Evolutionary conservation across 1,140 invertebrate species (phyloP), one percentile per base, ranked within the genome.

Genomic region (Heterodera schachtii): DNA sequence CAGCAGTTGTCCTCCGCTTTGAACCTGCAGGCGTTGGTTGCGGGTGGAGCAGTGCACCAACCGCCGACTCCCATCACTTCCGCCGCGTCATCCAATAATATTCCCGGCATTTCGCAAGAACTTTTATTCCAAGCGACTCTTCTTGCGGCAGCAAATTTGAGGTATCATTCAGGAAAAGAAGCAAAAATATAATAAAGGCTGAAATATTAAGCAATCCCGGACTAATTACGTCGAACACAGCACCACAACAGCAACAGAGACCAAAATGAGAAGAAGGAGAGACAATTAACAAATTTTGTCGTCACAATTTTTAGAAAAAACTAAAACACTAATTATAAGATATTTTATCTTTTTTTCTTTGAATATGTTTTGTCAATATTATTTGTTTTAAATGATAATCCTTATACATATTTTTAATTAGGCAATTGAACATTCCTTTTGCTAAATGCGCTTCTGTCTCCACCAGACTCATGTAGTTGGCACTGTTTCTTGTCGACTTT

Each of bases 21-120:
- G 78, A 44, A 74, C 13, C 8, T 46, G 78, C 49, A 73, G 78
- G 67, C 67, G 78, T 46, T 73, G 13, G 67, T 47, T 43, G 79
- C n/a, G 78, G 47, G 16, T 19, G 75, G 66, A 57, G 31, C 43
- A 44, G 31, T 76, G 5, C 75, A 76, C 66, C 66, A 46, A 64
- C 44, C 75, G 57, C 66, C 46, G 57, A 76, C 52, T 76, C 57
- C 57, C 13, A 64, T 64, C 11, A 64, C 57, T 64, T 47, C 64
- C 16, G 6, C 73, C 52, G 47, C n/a, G 41, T 7, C 3, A 6
- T 47, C 57, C 16, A 57, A 76, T 43, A 57, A 76, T 44, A 43
- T 76, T 76, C 46, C 57, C 16, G 66, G 44, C 43, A 57, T 76
- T 64, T 66, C 75, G 57, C 47, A 31, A 52, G 75, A 76, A n/a